Base-by-base conservation (phyloP, 2,888 invertebrate genomes). In the Hirtodrosophila cameraria region DNA sequence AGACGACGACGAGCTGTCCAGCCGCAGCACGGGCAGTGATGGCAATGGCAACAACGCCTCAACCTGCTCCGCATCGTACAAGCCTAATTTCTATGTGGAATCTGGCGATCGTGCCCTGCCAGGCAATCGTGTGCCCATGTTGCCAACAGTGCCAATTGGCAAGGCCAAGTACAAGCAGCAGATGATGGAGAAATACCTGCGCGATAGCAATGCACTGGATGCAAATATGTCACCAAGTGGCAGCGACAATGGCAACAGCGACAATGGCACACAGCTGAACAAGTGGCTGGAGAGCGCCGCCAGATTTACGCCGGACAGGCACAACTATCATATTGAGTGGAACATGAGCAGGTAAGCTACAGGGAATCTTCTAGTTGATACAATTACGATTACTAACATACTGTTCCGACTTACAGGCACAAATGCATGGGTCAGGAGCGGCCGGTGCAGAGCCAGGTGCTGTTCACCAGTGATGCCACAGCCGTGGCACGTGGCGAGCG, bases 241-340 rank as follows among this genome's bases (percentile, higher is more conserved):
- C 9, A 27, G n/a, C 8, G 49, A 43, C 8, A 57, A n/a, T n/a
- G n/a, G 6, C 23, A 23, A 23, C 23, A 20, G 18, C 18, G n/a
- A 15, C 36, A 69, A 38, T 31, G 73, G 94, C 2, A 92, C 94
- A 30, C 93, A 94, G 85, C 92, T 95, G 9, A 93, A 94, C 35
- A 95, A 95, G 87, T 95, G 95, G 95, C 89, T 95, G 41, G 94
- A 95, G 86, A 95, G 95, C 83, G 94, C 95, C 0, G 95, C 93
- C 0, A 93, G 94, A 68, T 95, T 95, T 88, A 93, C 93, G 68
- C 95, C 95, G 0, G 93, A 94, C 71, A 94, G 94, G 85, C 93
- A 93, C 54, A 95, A 94, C 82, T 95, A 95, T 82, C 95, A 94
- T 83, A 92, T 94, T 1, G 93, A 94, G 89, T 94, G 94, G 94